Conservation (phyloP, 2,113 vertebrate species). For the Trinectes maculatus region DNA sequence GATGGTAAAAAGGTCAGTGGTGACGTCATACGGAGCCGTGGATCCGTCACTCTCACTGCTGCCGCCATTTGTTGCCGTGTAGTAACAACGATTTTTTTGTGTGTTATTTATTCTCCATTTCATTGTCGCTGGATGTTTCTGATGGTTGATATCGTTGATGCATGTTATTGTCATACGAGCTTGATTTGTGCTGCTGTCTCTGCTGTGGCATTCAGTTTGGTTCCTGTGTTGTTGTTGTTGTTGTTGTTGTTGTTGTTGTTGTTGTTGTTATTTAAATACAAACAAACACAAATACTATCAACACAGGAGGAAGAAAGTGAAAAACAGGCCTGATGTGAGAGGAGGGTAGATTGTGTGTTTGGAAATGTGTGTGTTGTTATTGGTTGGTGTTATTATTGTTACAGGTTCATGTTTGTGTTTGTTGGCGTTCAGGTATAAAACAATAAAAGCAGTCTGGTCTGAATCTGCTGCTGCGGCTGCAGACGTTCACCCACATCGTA, state of each 20-base stretch:
- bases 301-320: no score
- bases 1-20: constrained; percentile 95
- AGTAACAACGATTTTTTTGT: no score
- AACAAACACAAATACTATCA: no score
- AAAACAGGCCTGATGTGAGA: no score
- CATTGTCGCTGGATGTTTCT: constrained; percentile 5
- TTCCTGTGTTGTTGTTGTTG: neutral
- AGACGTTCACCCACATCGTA: neutral
- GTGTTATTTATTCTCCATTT: neutral
- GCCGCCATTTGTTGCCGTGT: constrained; percentile 44
- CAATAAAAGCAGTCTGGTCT: neutral
- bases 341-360: no score
- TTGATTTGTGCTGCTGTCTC: constrained; percentile 2
- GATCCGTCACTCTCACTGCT: constrained; percentile 24
- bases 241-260: constrained; percentile 8
- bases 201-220: neutral
- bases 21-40: constrained; percentile 55
- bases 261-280: no score
- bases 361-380: constrained; percentile 4
- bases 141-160: neutral
- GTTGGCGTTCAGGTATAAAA: neutral
- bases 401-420: neutral
- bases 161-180: neutral
- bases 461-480: neutral
- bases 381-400: neutral